Base-by-base conservation (phyloP, 92 coral and sea anemone genomes). In the Hydrozoanthus gracilis region DNA sequence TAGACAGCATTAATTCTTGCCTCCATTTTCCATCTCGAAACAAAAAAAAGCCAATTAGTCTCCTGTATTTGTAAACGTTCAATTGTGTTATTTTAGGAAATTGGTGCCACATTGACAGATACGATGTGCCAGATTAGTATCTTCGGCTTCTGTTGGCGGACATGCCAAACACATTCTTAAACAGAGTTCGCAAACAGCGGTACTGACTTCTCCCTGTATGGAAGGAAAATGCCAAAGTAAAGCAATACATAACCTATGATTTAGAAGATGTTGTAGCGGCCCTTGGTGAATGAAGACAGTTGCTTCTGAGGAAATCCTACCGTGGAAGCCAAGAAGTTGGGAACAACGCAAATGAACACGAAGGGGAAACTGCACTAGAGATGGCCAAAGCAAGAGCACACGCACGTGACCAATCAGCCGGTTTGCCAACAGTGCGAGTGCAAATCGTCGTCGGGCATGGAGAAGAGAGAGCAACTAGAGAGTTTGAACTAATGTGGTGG, bases 401-500 rank as follows among this genome's bases (percentile, higher is more conserved):
- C n/a, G 61, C 83, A 50, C 51, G 44, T 35, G 47, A 11, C 3
- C 12, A 51, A 12, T n/a, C 82, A 17, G 35, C 8, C 13, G 39
- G 50, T 51, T 54, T 44, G 51, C 82, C 82, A 15, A 84, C 79
- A 7, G 10, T 44, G 46, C 71, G 39, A 58, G 55, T 52, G 51
- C 71, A 84, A 72, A 84, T 79, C 50, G 71, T 79, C 56, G 84
- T 79, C 71, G 84, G 71, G 69, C 84, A 44, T 83, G 79, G 87
- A 4, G 87, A 50, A 70, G 73, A 69, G 44, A 83, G 79, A 35
- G 52, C 55, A 17, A 71, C 87, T 77, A 83, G 79, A 52, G 87
- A 83, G 79, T 83, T 83, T 83, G 87, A 54, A 47, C 58, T n/a
- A n/a, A n/a, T n/a, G n/a, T n/a, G n/a, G n/a, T 82, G 86, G 86